Evolutionary conservation across 2,113 vertebrate species (phyloP), one percentile per base, ranked within the genome.

Genomic region (Embiotoca jacksoni): DNA sequence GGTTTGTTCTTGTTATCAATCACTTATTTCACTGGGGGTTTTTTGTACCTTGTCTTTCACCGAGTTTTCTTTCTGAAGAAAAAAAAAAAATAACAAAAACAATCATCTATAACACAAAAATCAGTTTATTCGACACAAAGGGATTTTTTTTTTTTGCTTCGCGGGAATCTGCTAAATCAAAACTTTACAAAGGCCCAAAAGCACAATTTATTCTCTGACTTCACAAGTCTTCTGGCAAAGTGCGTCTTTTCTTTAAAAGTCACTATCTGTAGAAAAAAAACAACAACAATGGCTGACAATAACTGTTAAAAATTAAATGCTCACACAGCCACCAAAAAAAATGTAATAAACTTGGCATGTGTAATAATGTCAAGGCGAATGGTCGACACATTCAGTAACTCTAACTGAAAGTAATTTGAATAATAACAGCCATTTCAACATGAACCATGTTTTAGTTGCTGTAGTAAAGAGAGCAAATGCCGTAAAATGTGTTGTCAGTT

Each of bases 1-100:
- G 44, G 37, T 68, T 70, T 77, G 16, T 78, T 78, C 76, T 74
- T 39, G 63, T 49, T 54, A 83, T 89, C 77, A 86, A 82, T 83
- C 78, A 80, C 78, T 75, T 8, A 32, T 57, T 82, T 68, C 30
- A 81, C 23, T 23, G 23, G 23, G 23, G 71, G 39, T 54, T 67
- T 61, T 50, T 71, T 62, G 2, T 60, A 39, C 53, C 50, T 44
- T 71, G 35, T 54, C 46, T 37, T 69, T 59, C 54, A 62, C 59
- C n/a, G 68, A 49, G 50, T 56, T 72, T 32, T 35, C 30, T 36
- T 37, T n/a, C 30, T 57, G 36, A 58, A 33, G n/a, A 39, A 13
- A 60, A 16, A 30, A 73, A 31, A 23, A 23, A 23, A 23, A 23
- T 23, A 1, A 23, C 23, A 23, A 23, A 23, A 23, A 23, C 23